Evolutionary conservation across 2,888 invertebrate species (phyloP), one percentile per base, ranked within the genome.

Genomic region (Andrena hattorfiana): DNA sequence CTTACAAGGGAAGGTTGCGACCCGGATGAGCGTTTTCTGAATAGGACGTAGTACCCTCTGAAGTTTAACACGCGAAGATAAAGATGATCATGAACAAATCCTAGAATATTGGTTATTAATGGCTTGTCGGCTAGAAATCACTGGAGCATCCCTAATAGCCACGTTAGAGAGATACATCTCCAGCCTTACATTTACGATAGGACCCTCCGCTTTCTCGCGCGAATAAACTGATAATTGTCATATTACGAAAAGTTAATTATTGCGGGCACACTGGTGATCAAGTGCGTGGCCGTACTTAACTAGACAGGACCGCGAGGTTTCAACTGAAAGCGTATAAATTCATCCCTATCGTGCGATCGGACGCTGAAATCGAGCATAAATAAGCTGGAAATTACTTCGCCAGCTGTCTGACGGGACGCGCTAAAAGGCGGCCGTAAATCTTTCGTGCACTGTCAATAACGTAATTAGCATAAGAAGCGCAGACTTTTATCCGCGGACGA

Each of bases 401-500:
- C 77, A 66, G 72, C 64, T 77, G 74, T 74, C 78, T 28, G n/a
- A 32, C 23, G 30, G 64, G 73, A 77, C 64, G 78, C 74, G 54
- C 64, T 75, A 78, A 77, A 70, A 77, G 77, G 48, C 51, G 77
- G 67, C 51, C 77, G 74, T 77, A 77, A 81, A 63, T 81, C 66
- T 66, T 35, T 42, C 30, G 63, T 13, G 59, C 62, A 70, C 75
- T 68, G 84, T 85, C 81, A 85, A 81, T 81, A 77, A 84, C 20
- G 59, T 67, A 66, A 85, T 85, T 84, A 85, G 76, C 77, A 69
- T 75, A 77, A 74, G 73, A 54, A 77, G 59, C 60, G 49, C 32
- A 28, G 70, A 84, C 59, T 81, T 81, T 84, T 79, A 81, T 85
- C 77, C 75, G 48, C 16, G 56, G 59, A 67, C 76, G 70, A 67